Conservation (phyloP, 2,888 invertebrate species). For the Epinotia bilunana region DNA sequence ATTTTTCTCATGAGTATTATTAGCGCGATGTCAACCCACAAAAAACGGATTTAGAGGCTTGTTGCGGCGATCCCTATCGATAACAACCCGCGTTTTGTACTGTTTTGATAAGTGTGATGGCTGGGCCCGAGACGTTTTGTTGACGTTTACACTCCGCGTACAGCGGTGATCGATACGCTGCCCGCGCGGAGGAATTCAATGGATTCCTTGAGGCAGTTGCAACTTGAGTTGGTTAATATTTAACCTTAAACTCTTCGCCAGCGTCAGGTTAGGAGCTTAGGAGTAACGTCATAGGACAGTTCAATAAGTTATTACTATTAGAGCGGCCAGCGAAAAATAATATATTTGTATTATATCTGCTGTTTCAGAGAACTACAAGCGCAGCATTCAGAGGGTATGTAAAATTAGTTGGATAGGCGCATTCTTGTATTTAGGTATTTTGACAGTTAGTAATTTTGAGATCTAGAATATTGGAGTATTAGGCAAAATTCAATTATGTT, state of each 20-base stretch:
- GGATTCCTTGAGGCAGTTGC: slow-evolving; percentile 39
- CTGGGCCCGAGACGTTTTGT: slow-evolving; percentile 69
- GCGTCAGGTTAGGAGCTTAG: neutral
- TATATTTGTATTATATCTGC: neutral
- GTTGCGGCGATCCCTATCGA: slow-evolving; percentile 81
- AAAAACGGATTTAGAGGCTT: slow-evolving; percentile 81
- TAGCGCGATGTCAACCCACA: slow-evolving; percentile 83
- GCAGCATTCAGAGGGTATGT: neutral
- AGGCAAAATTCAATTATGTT: too few relatives aligned
- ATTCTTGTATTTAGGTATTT: too few relatives aligned
- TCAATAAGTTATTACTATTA: neutral
- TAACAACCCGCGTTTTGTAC: slow-evolving; percentile 82
- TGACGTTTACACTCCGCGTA: slow-evolving; percentile 75
- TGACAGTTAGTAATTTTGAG: too few relatives aligned
- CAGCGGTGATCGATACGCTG: slow-evolving; percentile 72
- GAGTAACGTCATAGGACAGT: neutral
- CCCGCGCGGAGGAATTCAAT: slow-evolving; percentile 46
- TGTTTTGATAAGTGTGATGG: slow-evolving; percentile 82
- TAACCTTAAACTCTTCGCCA: neutral
- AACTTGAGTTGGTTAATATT: slow-evolving; percentile 8
- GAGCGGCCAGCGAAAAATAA: neutral
- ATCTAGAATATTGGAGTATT: too few relatives aligned
- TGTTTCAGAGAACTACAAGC: neutral
- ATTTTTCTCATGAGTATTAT: slow-evolving; percentile 85
- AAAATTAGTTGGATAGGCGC: neutral